Base-by-base conservation (phyloP, 2,113 vertebrate genomes). In the Gallinago jamesoni region DNA sequence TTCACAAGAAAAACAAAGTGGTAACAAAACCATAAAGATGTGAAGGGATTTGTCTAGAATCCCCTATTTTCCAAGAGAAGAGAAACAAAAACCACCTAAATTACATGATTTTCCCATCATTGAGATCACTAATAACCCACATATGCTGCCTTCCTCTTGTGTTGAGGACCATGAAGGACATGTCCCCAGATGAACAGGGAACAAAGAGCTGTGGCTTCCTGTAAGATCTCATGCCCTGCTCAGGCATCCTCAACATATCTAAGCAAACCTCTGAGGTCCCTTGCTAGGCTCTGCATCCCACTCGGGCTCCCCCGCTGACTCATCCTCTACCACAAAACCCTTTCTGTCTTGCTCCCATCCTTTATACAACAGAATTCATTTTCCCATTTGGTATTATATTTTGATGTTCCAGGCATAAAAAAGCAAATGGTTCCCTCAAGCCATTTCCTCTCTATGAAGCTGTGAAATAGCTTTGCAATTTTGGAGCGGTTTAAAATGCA, bases 381-480 rank as follows among this genome's bases (percentile, higher is more conserved):
- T 98, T 97, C 94, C 96, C 88, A 63, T 88, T 97, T 97, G 96
- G 94, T 96, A 96, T 97, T 98, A 98, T 97, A 97, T 98, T 98
- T 98, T 98, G 97, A 97, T 97, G 95, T 97, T 98, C 93, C 64
- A 93, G 95, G 95, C 97, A 97, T 97, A 97, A 98, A 96, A 97
- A 98, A 97, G 86, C 93, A 97, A 97, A 98, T 96, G 96, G 96
- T 97, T 97, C 97, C 97, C 97, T 94, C 94, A 90, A 98, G 98
- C 97, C 94, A 98, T 98, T 98, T 98, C 96, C 91, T 95, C 95
- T 97, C 96, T 95, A 88, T 33, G 80, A 97, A 98, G 96, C 94
- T 96, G 96, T 94, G 97, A 98, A 98, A 98, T 97, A 96, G 97
- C 94, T 97, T 93, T 93, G 97, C 97, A 98, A 98, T 98, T 98